These are phyloP conservation scores for Stichodactyla mertensii DNA, from an alignment of 64 coral and sea anemone genomes.

Conservation along the genomic window DNA sequence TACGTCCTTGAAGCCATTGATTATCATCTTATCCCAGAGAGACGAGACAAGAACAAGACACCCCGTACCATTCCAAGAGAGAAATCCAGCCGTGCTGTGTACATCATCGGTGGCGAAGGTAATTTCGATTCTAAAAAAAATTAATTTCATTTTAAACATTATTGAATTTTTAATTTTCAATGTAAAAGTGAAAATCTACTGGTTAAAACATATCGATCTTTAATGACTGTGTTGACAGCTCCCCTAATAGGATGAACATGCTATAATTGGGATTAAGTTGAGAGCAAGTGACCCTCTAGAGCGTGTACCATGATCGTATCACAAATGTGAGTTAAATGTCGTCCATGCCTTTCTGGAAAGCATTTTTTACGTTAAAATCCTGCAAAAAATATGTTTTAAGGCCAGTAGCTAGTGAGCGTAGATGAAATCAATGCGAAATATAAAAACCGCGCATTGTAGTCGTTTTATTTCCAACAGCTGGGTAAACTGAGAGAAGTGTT, in stretches of 20 bases:
- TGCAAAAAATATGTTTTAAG: neutral
- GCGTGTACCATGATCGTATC: neutral
- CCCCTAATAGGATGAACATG: neutral
- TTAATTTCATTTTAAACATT: neutral
- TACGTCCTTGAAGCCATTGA: conserved; percentile 88
- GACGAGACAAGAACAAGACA: conserved; percentile 40
- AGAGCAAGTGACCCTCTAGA: neutral
- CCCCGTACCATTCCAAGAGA: conserved; percentile 60
- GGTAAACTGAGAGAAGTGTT: too few species aligned
- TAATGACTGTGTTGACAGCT: neutral
- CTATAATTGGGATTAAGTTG: neutral
- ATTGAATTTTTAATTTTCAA: neutral
- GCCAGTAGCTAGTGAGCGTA: neutral
- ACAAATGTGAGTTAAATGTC: neutral
- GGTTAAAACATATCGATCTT: neutral
- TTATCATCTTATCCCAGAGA: conserved; percentile 89
- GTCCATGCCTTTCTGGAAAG: neutral
- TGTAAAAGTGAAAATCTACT: neutral
- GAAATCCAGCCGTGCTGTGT: conserved; percentile 64
- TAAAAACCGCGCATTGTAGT: too few species aligned
- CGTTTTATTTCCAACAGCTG: too few species aligned
- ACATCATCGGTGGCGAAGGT: conserved; percentile 96
- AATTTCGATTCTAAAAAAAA: neutral
- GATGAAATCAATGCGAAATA: neutral
- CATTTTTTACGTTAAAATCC: neutral